These are phyloP conservation scores for Hafferia zeledoni DNA, from an alignment of 2,797 vertebrate genomes.

Conservation along the genomic window DNA sequence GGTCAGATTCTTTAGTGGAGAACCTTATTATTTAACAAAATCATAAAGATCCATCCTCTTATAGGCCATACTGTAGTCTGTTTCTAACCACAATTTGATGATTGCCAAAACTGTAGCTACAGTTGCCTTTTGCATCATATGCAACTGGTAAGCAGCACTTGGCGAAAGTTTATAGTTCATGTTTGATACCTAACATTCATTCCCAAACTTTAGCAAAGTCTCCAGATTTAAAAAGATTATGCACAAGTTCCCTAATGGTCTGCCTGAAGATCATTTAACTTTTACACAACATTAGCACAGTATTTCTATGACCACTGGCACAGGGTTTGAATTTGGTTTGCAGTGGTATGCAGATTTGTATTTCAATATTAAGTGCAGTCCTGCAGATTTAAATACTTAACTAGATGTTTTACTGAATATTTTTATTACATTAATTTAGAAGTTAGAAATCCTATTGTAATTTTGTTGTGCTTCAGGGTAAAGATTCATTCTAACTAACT, in stretches of 20 bases:
- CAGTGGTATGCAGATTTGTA: neutral
- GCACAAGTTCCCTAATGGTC: neutral
- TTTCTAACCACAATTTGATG: neutral
- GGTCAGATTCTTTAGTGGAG: neutral
- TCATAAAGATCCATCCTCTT: neutral
- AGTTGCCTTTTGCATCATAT: neutral
- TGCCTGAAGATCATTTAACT: neutral
- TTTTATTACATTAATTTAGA: neutral
- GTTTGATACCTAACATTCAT: neutral
- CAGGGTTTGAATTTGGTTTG: neutral
- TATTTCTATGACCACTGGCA: neutral
- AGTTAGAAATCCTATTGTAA: neutral
- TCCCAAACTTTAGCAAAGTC: neutral
- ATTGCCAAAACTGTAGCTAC: neutral
- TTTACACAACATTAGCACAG: neutral
- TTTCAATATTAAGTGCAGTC: neutral
- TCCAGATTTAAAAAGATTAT: neutral
- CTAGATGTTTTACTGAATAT: neutral
- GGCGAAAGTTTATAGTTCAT: neutral
- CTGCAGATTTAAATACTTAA: neutral
- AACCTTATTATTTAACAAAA: neutral
- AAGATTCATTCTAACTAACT: neutral
- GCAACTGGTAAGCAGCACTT: neutral
- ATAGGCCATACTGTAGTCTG: neutral
- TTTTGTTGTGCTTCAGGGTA: neutral